These are phyloP conservation scores for Drosophila mojavensis DNA, from an alignment of 1,140 invertebrate species.

Conservation along the genomic window DNA sequence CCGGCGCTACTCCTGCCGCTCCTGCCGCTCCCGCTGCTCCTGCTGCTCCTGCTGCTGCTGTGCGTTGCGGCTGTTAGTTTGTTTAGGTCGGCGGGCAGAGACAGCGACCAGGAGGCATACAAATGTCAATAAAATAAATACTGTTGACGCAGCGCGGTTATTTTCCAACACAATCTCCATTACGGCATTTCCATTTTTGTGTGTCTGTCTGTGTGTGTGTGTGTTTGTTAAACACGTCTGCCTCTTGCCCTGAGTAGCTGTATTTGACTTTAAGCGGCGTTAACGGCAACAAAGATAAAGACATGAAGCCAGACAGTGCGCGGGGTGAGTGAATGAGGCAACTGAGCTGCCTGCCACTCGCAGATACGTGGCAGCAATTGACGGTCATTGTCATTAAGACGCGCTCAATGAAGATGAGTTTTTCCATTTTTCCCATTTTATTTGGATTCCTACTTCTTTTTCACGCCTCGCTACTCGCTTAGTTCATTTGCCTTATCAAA, in stretches of 20 bases:
- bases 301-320: constrained; percentile 71
- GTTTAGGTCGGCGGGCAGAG: constrained; percentile 3
- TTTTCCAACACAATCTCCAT: constrained; percentile 80
- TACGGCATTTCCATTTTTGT: constrained; percentile 75
- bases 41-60: constrained; percentile 12
- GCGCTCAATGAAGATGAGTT: constrained; percentile 73
- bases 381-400: constrained; percentile 79
- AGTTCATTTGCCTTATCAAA: constrained; percentile 54
- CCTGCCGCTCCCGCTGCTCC: not conserved
- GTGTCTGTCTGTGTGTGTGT: constrained; percentile 26
- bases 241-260: constrained; percentile 67
- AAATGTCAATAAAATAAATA: constrained; percentile 81
- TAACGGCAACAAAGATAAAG: constrained; percentile 74
- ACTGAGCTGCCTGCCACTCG: constrained; percentile 14
- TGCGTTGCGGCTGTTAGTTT: constrained; percentile 21
- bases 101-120: constrained; percentile 40
- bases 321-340: not conserved
- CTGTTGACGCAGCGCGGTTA: constrained; percentile 81
- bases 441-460: constrained; percentile 11
- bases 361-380: constrained; percentile 64
- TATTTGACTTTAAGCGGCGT: constrained; percentile 80
- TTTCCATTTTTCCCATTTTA: constrained; percentile 50
- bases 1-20: not conserved
- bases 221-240: constrained; percentile 65
- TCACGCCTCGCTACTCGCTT: constrained; percentile 54